Conservation (phyloP, 2,888 invertebrate genomes). For the Mellilla xanthometata region DNA sequence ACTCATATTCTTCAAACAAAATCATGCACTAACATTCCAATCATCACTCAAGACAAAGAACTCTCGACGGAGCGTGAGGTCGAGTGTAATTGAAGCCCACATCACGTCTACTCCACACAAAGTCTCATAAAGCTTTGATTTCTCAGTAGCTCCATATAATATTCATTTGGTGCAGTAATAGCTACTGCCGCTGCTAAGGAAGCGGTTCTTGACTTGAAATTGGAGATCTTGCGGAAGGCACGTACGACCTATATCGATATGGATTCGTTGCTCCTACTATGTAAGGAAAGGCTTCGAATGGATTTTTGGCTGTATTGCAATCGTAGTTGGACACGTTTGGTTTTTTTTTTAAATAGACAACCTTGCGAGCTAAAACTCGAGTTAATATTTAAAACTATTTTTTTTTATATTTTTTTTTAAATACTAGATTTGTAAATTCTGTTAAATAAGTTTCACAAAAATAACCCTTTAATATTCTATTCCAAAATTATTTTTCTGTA, state of each 20-base stretch:
- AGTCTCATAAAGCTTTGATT: conserved; percentile 29
- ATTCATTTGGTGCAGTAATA: conserved; percentile 33
- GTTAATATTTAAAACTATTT: too few relatives aligned
- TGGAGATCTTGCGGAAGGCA: conserved; percentile 16
- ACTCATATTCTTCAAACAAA: too few relatives aligned
- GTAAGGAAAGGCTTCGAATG: neutral
- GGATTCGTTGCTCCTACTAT: conserved; percentile 14
- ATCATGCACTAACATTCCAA: neutral
- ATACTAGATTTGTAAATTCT: too few relatives aligned
- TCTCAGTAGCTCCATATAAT: conserved; percentile 35
- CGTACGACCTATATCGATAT: conserved; percentile 21
- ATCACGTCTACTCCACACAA: conserved; percentile 30
- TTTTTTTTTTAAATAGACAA: too few relatives aligned
- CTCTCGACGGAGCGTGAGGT: neutral
- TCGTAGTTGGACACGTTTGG: too few relatives aligned
- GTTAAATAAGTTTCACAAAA: too few relatives aligned
- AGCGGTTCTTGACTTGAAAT: conserved; percentile 11
- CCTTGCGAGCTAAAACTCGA: too few relatives aligned
- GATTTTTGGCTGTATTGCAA: too few relatives aligned
- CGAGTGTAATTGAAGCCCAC: conserved; percentile 29
- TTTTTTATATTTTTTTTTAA: too few relatives aligned
- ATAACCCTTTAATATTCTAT: too few relatives aligned
- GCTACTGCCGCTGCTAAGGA: conserved; percentile 8
- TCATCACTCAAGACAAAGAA: conserved; percentile 2
- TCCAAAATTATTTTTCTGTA: too few relatives aligned